These are phyloP conservation scores for Diglossa brunneiventris DNA, from an alignment of 2,113 vertebrate species.

Conservation along the genomic window DNA sequence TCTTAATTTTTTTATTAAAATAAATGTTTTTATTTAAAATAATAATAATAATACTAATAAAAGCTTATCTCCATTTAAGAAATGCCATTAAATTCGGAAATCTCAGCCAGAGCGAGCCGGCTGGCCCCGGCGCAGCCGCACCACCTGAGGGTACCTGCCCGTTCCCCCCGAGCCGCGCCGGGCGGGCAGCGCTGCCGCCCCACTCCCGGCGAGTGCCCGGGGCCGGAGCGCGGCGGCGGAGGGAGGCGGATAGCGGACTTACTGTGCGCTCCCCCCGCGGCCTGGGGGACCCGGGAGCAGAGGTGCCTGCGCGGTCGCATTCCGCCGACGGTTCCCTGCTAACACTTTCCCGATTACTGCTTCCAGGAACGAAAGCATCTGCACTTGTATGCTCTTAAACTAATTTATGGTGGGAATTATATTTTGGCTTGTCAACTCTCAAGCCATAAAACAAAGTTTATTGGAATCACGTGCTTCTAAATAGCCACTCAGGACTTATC, in stretches of 20 bases:
- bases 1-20: neutral
- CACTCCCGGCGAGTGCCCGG: neutral
- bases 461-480: constrained; percentile 98
- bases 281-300: constrained; percentile 57
- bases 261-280: constrained; percentile 75
- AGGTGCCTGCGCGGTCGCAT: constrained; percentile 70
- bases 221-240: neutral
- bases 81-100: neutral
- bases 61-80: neutral
- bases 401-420: constrained; percentile 99
- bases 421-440: constrained; percentile 99
- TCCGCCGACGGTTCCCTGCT: constrained; percentile 72
- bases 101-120: neutral
- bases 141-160: neutral
- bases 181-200: neutral
- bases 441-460: constrained; percentile 99
- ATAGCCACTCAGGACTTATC: constrained; percentile 96
- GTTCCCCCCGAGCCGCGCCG: neutral
- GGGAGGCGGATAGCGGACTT: constrained; percentile 74
- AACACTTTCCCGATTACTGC: constrained; percentile 82
- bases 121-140: neutral
- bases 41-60: too few species aligned
- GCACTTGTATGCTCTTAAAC: constrained; percentile 92
- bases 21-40: neutral
- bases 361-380: constrained; percentile 91